Conservation (phyloP, 2,113 vertebrate genomes). For the Rhipidura dahli region DNA sequence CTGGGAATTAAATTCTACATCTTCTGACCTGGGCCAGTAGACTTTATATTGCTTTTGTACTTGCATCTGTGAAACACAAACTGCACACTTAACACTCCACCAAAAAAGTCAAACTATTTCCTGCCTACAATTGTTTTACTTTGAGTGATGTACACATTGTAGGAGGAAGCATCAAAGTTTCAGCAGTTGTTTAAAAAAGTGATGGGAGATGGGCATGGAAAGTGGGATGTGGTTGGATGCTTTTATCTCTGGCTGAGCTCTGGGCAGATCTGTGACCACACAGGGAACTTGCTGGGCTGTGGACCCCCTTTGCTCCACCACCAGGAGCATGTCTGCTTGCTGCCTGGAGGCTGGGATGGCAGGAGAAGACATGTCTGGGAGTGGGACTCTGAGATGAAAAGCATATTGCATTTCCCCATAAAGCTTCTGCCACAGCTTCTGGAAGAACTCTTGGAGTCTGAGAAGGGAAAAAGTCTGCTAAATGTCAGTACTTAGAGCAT, state of each 20-base stretch:
- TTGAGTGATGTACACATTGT: neutral
- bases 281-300: fast-evolving
- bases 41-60: neutral
- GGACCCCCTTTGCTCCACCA: neutral
- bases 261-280: neutral
- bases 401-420: conserved; percentile 71
- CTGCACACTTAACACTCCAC: neutral
- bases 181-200: neutral
- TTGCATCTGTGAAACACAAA: neutral
- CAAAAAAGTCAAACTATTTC: neutral
- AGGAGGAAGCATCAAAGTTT: neutral
- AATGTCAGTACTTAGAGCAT: neutral
- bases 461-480: neutral
- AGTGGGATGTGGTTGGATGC: neutral
- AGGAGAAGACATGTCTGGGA: neutral
- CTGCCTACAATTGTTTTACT: neutral
- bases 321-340: fast-evolving
- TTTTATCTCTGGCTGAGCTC: conserved; percentile 43
- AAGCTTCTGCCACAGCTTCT: conserved; percentile 49
- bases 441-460: neutral
- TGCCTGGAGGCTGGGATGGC: neutral
- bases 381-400: neutral
- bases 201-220: neutral
- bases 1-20: neutral
- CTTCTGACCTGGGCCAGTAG: neutral